phyloP scores from a whole-genome alignment of 2,888 invertebrate genomes.

The Ichneumon xanthorius region DNA sequence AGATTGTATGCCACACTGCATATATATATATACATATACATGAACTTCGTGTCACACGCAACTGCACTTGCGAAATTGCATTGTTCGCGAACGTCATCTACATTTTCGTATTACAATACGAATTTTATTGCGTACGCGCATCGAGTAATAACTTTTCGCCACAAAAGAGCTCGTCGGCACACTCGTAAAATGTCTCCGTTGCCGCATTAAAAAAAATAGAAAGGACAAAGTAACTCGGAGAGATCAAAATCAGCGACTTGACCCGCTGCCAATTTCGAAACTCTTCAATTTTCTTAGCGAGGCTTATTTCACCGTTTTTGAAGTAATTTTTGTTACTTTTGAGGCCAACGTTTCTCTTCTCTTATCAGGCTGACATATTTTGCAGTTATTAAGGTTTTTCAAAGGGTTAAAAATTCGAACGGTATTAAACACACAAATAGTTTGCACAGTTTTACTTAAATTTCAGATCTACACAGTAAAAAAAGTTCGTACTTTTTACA shows the following conservation, averaged over 20 bases:
- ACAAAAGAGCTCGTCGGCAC: conserved; percentile 50
- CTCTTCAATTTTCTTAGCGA: background rate
- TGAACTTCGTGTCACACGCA: conserved; percentile 68
- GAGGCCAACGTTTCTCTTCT: background rate
- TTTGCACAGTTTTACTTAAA: too few relatives aligned
- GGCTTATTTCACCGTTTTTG: background rate
- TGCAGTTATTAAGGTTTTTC: background rate
- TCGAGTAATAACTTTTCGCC: conserved; percentile 60
- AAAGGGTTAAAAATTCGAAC: background rate
- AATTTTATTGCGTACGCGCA: conserved; percentile 62
- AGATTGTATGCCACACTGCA: conserved; percentile 8
- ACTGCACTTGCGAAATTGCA: conserved; percentile 69
- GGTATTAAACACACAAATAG: too few relatives aligned
- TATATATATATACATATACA: conserved; percentile 16
- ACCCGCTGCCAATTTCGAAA: conserved; percentile 1
- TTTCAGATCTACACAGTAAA: too few relatives aligned
- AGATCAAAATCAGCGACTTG: conserved; percentile 2
- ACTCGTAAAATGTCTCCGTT: conserved; percentile 59
- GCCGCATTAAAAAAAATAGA: conserved; percentile 38
- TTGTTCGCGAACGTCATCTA: conserved; percentile 65
- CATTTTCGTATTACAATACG: conserved; percentile 66
- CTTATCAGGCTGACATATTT: background rate
- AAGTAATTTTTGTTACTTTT: conserved; percentile 16
- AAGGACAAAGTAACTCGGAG: conserved; percentile 14
- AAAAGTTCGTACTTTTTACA: too few relatives aligned